These are phyloP conservation scores for Pseudomugil gertrudae DNA, from an alignment of 2,797 vertebrate species.

Conservation along the genomic window DNA sequence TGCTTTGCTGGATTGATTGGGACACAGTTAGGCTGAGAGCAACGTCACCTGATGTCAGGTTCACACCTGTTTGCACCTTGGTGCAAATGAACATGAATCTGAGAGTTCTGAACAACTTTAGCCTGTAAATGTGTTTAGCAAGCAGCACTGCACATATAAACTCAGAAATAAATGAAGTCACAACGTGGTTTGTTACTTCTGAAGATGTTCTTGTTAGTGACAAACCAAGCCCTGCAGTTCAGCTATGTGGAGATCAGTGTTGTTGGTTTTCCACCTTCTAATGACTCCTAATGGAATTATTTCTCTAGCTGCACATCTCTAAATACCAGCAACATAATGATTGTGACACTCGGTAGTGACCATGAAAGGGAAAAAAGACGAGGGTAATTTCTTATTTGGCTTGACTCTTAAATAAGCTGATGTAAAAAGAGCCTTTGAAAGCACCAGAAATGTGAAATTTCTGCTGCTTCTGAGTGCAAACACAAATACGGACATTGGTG, in stretches of 20 bases:
- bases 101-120: slow-evolving; percentile 23
- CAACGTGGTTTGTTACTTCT: neutral
- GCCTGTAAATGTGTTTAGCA: neutral
- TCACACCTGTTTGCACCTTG: slow-evolving; percentile 52
- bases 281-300: too few relatives aligned
- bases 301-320: neutral
- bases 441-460: neutral
- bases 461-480: neutral
- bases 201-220: neutral
- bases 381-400: neutral
- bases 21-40: slow-evolving; percentile 48
- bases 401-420: neutral
- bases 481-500: slow-evolving; percentile 1
- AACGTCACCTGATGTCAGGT: slow-evolving; percentile 54
- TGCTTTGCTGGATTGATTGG: slow-evolving; percentile 67
- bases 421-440: neutral
- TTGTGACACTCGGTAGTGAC: neutral
- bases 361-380: neutral
- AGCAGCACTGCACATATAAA: neutral
- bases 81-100: slow-evolving; percentile 11
- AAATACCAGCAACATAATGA: neutral
- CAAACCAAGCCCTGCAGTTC: neutral
- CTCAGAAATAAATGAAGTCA: neutral
- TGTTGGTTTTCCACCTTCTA: neutral
- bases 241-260: neutral